These are phyloP conservation scores for Anthopleura sola DNA, from an alignment of 64 coral and sea anemone genomes.

Conservation along the genomic window DNA sequence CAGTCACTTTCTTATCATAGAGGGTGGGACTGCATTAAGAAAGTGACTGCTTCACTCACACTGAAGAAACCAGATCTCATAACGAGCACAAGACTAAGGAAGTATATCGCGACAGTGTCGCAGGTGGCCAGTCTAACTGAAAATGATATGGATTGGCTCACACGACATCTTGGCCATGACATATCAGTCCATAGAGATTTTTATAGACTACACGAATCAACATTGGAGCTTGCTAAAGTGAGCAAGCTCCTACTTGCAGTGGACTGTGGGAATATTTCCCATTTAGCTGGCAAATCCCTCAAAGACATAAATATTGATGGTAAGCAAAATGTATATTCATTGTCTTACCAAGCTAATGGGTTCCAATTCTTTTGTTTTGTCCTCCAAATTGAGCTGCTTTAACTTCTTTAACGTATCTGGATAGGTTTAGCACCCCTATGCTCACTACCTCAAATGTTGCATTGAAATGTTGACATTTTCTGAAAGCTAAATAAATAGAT, in stretches of 20 bases:
- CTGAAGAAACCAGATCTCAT: conserved; percentile 19
- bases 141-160: conserved; percentile 45
- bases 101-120: conserved; percentile 35
- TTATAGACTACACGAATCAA: conserved; percentile 36
- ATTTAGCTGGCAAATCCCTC: neutral
- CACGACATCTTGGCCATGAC: conserved; percentile 54
- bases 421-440: no score
- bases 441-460: no score
- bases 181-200: conserved; percentile 31
- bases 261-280: neutral
- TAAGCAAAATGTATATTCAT: no score
- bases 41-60: neutral
- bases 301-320: no score
- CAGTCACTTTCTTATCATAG: neutral
- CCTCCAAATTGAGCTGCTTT: no score
- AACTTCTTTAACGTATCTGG: no score
- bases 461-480: no score
- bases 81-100: conserved; percentile 41
- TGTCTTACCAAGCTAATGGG: no score
- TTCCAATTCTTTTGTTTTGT: no score
- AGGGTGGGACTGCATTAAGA: conserved; percentile 31
- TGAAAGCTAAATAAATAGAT: no score
- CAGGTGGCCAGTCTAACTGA: conserved; percentile 14
- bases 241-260: conserved; percentile 38
- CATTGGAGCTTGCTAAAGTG: conserved; percentile 35